These are phyloP conservation scores for Aelia acuminata DNA, from an alignment of 2,888 invertebrate genomes.

Conservation along the genomic window DNA sequence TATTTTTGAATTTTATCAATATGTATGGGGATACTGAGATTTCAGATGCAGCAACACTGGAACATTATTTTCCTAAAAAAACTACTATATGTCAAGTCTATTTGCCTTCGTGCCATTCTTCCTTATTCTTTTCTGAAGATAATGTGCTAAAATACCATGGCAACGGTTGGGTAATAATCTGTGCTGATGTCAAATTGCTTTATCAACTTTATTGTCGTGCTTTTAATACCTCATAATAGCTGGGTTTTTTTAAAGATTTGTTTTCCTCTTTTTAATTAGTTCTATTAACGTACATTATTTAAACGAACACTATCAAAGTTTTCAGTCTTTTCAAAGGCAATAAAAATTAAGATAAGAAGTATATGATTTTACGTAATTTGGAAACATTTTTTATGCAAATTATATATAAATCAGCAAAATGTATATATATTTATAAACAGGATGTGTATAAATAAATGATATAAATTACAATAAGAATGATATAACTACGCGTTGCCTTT, in stretches of 20 bases:
- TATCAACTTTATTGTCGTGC: not conserved
- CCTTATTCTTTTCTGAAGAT: not conserved
- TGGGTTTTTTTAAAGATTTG: not conserved
- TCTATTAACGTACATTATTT: not conserved
- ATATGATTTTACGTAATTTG: not conserved
- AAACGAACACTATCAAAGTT: not conserved
- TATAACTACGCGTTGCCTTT: too few relatives aligned
- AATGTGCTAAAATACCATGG: not conserved
- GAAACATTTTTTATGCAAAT: too few relatives aligned
- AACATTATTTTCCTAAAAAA: too few relatives aligned
- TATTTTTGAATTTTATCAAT: too few relatives aligned
- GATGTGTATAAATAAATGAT: too few relatives aligned
- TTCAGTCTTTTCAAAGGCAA: not conserved
- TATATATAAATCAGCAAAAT: too few relatives aligned
- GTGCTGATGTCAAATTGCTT: not conserved
- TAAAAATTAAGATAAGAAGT: not conserved
- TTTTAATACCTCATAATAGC: not conserved
- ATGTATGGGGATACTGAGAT: too few relatives aligned
- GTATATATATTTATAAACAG: too few relatives aligned
- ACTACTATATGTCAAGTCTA: too few relatives aligned
- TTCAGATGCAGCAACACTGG: too few relatives aligned
- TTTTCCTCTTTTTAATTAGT: not conserved
- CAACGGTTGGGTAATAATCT: not conserved
- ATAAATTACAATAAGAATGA: too few relatives aligned
- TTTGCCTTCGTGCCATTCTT: too few relatives aligned